Evolutionary conservation across 1,140 invertebrate species (phyloP).

Genomic region (Cherax destructor): DNA sequence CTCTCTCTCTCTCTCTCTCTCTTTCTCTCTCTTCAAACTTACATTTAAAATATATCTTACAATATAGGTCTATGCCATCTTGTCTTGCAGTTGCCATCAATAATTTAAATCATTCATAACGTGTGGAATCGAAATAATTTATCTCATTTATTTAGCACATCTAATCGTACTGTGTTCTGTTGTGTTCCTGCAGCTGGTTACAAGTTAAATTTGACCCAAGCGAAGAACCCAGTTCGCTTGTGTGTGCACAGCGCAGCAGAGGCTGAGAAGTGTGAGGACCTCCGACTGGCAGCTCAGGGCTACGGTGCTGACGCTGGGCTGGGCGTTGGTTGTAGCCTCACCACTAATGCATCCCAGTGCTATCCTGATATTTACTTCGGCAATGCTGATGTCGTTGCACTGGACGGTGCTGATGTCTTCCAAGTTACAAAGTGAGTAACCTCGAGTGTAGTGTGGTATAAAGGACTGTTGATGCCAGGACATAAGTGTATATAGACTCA

Average conservation of each 20-base stretch:
- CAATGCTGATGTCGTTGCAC: slow-evolving; percentile 82
- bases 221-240: slow-evolving; percentile 78
- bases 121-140: too few species aligned
- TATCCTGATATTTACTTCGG: slow-evolving; percentile 81
- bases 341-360: slow-evolving; percentile 79
- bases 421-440: slow-evolving; percentile 81
- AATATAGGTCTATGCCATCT: too few species aligned
- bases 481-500: too few species aligned
- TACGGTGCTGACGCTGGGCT: slow-evolving; percentile 83
- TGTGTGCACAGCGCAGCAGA: slow-evolving; percentile 82
- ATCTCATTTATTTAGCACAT: too few species aligned
- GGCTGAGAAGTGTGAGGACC: slow-evolving; percentile 81
- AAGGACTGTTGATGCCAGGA: too few species aligned
- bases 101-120: too few species aligned
- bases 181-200: slow-evolving; percentile 24
- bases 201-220: not conserved
- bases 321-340: slow-evolving; percentile 76
- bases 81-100: too few species aligned
- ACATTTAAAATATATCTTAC: too few species aligned
- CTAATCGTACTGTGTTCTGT: not conserved
- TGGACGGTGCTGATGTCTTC: slow-evolving; percentile 84
- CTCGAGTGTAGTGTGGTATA: too few species aligned
- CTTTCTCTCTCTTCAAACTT: too few species aligned
- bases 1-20: too few species aligned
- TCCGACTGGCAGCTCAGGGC: slow-evolving; percentile 79